Base-by-base conservation (phyloP, 2,797 vertebrate species). In the Triplophysa bombifrons region DNA sequence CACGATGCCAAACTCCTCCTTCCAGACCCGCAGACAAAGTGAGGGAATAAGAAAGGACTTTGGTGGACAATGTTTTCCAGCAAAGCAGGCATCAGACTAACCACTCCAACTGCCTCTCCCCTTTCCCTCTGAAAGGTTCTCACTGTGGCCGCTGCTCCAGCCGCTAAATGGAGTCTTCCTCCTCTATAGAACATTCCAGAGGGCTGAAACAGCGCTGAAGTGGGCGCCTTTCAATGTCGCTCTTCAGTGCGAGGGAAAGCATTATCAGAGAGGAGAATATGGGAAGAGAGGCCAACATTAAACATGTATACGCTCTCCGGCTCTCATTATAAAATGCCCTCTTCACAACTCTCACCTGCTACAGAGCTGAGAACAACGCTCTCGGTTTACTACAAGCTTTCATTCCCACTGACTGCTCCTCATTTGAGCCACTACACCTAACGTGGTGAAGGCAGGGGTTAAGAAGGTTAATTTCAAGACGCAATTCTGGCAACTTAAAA, bases 291-390 rank as follows among this genome's bases (percentile, higher is more conserved):
- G 67, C 68, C 48, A 44, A 73, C 67, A 71, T 71, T 82, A 78
- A 84, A 81, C 72, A 86, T 72, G 75, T 53, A 82, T 78, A 78
- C 17, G 60, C 72, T 74, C 74, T 83, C 71, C 11, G 46, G 68
- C 68, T 79, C 76, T 86, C 64, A 74, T 86, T 84, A 81, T 58
- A 72, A 66, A 80, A 78, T 44, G 72, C 53, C 78, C 82, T 80
- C 66, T 82, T 46, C 51, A 65, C 74, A 76, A 72, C 74, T 69
- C 74, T 82, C 74, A 30, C 38, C 27, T 4, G 13, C 76, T 69
- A 51, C 55, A 66, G 60, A 78, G 20, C 53, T 48, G 19, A 72
- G 72, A 68, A 77, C 50, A 82, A 34, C 44, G 50, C 30, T 63
- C 13, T 38, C 56, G 25, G 61, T 73, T 82, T 74, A 66, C 69